A percentile compares a stretch with the other conserved stretches of the same genome.
Evolutionary conservation across 2,888 invertebrate genomes (phyloP).

Genomic region (Nephrotoma guestfalica): DNA sequence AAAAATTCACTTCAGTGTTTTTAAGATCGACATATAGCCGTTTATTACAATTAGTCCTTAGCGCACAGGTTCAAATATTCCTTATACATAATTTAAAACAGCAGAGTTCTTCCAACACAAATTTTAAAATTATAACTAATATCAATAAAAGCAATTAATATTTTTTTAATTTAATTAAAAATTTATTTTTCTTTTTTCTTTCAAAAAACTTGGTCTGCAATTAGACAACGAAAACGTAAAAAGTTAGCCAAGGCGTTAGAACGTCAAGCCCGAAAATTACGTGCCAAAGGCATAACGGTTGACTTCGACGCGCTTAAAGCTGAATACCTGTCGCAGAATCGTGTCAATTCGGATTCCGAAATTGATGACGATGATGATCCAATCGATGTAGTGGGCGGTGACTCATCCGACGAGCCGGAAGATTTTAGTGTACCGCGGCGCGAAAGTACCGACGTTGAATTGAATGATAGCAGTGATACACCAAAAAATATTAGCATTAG

Average conservation of each 20-base stretch:
- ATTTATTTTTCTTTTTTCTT: slow-evolving; percentile 3
- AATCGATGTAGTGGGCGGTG: slow-evolving; percentile 72
- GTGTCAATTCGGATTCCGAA: slow-evolving; percentile 48
- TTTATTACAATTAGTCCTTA: no score
- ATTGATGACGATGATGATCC: slow-evolving; percentile 53
- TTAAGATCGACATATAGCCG: no score
- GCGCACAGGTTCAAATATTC: no score
- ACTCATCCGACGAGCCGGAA: slow-evolving; percentile 57
- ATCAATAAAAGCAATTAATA: neutral
- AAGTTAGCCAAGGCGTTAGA: slow-evolving; percentile 85
- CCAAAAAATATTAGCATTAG: slow-evolving; percentile 38
- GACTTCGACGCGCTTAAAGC: slow-evolving; percentile 71
- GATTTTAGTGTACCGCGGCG: slow-evolving; percentile 40
- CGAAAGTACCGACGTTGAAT: slow-evolving; percentile 11
- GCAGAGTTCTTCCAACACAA: neutral
- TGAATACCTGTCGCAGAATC: slow-evolving; percentile 71
- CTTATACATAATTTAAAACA: no score
- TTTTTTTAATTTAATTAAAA: slow-evolving; percentile 1
- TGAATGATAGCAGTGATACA: slow-evolving; percentile 38
- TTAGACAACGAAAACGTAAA: slow-evolving; percentile 72
- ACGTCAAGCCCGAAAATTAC: slow-evolving; percentile 80
- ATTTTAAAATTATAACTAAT: neutral
- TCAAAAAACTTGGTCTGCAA: slow-evolving; percentile 5
- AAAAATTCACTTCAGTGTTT: no score
- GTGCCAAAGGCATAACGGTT: slow-evolving; percentile 80